phyloP scores from a whole-genome alignment of 2,888 invertebrate species.

The Melanchra persicariae region DNA sequence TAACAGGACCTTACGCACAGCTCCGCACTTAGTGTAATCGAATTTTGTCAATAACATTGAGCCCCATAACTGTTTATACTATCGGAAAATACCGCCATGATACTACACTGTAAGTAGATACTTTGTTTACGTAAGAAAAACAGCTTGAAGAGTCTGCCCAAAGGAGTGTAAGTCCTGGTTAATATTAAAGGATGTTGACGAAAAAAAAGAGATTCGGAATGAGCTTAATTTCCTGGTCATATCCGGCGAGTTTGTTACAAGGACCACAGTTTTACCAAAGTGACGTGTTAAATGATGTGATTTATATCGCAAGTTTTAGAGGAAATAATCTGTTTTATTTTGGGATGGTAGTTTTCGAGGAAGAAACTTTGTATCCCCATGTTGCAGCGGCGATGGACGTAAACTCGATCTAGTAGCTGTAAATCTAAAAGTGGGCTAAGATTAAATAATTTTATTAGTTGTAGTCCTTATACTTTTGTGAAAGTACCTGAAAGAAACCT shows the following conservation, averaged over 20 bases:
- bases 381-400: slow-evolving; percentile 1
- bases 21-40: slow-evolving; percentile 25
- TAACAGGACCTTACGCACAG: slow-evolving; percentile 30
- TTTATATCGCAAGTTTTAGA: slow-evolving; percentile 42
- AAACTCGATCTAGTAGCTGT: slow-evolving; percentile 5
- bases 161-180: slow-evolving; percentile 47
- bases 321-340: slow-evolving; percentile 20
- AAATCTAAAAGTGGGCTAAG: slow-evolving; percentile 12
- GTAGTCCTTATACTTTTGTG: neutral
- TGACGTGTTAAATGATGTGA: slow-evolving; percentile 48
- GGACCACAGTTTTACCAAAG: slow-evolving; percentile 60
- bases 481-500: no score
- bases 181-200: slow-evolving; percentile 51
- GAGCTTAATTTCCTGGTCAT: slow-evolving; percentile 57
- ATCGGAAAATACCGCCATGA: slow-evolving; percentile 6
- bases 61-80: slow-evolving; percentile 13
- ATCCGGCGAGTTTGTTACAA: slow-evolving; percentile 67
- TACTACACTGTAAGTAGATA: slow-evolving; percentile 16
- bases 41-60: slow-evolving; percentile 38
- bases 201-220: slow-evolving; percentile 61
- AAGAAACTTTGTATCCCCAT: slow-evolving; percentile 22
- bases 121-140: slow-evolving; percentile 20
- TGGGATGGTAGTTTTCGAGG: slow-evolving; percentile 7
- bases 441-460: neutral
- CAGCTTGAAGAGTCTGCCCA: slow-evolving; percentile 22